Percentiles rank a stretch among this genome's conserved stretches.
phyloP scores from a whole-genome alignment of 2,113 vertebrate genomes.

The Callocephalon fimbriatum region DNA sequence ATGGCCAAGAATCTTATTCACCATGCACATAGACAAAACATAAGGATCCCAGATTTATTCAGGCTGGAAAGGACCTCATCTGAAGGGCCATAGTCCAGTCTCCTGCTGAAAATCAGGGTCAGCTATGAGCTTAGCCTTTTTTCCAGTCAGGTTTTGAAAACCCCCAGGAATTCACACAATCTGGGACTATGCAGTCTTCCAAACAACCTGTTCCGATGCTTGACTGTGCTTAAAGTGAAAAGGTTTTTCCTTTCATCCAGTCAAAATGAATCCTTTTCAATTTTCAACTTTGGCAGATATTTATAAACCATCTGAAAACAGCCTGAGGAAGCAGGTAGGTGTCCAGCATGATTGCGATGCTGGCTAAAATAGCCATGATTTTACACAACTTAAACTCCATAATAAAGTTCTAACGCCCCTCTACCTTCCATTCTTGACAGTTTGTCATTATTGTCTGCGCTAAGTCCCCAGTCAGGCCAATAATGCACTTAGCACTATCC shows the following conservation, averaged over 20 bases:
- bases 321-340: background rate
- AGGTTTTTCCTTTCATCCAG: background rate
- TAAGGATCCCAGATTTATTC: background rate
- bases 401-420: background rate
- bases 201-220: background rate
- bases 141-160: background rate
- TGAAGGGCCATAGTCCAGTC: background rate
- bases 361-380: background rate
- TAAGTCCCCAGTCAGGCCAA: background rate
- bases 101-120: background rate
- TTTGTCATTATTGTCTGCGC: background rate
- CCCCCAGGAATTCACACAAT: background rate
- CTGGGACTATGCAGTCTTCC: background rate
- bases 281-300: background rate
- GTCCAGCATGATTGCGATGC: background rate
- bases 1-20: background rate
- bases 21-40: background rate
- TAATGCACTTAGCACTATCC: background rate
- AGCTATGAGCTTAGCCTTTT: background rate
- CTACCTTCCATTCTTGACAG: background rate
- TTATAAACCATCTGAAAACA: background rate
- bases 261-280: background rate
- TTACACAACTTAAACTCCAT: background rate
- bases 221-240: background rate
- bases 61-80: background rate